phyloP scores from a whole-genome alignment of 2,113 vertebrate genomes.

The Lanius collurio region DNA sequence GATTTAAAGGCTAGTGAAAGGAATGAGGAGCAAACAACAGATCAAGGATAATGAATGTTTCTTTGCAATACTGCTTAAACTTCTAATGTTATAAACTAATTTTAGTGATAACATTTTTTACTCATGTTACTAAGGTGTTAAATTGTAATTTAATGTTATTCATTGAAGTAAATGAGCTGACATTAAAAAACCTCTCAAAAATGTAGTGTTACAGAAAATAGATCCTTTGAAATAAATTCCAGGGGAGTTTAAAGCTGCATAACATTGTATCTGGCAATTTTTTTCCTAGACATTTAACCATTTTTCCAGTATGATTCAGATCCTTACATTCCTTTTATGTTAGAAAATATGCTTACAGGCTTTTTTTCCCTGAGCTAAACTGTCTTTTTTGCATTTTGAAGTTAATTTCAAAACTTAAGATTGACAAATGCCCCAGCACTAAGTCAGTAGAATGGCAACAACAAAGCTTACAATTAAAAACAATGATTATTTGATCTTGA shows the following conservation, averaged over 20 bases:
- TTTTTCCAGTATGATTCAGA: conserved; percentile 51
- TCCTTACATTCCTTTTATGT: conserved; percentile 47
- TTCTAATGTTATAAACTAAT: neutral
- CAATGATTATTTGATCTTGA: neutral
- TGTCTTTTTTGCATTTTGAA: conserved; percentile 28
- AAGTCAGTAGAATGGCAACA: conserved; percentile 24
- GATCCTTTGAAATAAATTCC: conserved; percentile 66
- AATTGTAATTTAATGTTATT: conserved; percentile 21
- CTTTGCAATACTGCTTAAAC: neutral
- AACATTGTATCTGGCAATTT: conserved; percentile 26
- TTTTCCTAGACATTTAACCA: conserved; percentile 27
- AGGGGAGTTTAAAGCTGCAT: conserved; percentile 42
- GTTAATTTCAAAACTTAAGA: conserved; percentile 57
- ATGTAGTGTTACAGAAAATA: conserved; percentile 35
- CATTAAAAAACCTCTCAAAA: neutral
- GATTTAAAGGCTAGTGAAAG: neutral
- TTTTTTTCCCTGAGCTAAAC: neutral
- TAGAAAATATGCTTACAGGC: conserved; percentile 49
- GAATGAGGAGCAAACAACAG: neutral
- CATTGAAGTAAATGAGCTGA: conserved; percentile 23
- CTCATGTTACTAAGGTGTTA: neutral
- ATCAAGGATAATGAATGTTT: neutral
- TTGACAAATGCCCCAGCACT: conserved; percentile 40
- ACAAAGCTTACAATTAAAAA: conserved; percentile 5
- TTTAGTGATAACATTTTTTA: conserved; percentile 43